phyloP scores from a whole-genome alignment of 2,888 invertebrate genomes.

The Andrena camellia region DNA sequence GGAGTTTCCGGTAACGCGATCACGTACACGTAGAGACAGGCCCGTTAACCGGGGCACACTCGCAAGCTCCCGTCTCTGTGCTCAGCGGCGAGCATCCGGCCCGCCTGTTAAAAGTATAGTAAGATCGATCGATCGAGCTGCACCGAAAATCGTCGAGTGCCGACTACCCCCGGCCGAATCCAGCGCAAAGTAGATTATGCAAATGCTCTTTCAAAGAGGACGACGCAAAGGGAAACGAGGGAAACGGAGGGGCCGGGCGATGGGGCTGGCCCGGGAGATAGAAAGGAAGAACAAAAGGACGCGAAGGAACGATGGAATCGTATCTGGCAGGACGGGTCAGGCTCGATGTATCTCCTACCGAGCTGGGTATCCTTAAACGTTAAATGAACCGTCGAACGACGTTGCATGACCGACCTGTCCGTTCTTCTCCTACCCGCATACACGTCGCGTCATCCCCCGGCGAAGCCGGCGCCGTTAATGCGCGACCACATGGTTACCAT shows the following conservation, averaged over 20 bases:
- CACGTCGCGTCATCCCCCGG: slow-evolving; percentile 17
- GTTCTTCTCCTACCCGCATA: slow-evolving; percentile 13
- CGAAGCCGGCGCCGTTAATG: slow-evolving; percentile 53
- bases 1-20: slow-evolving; percentile 25
- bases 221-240: slow-evolving; percentile 49
- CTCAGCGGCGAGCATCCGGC: slow-evolving; percentile 25
- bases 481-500: slow-evolving; percentile 52
- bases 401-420: slow-evolving; percentile 12
- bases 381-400: slow-evolving; percentile 54
- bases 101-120: slow-evolving; percentile 61
- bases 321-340: slow-evolving; percentile 41
- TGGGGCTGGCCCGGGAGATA: slow-evolving; percentile 13
- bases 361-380: slow-evolving; percentile 49
- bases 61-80: not conserved
- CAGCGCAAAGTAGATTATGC: slow-evolving; percentile 74
- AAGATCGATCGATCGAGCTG: slow-evolving; percentile 71
- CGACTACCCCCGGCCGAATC: slow-evolving; percentile 62
- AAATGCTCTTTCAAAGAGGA: slow-evolving; percentile 67
- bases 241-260: slow-evolving; percentile 35
- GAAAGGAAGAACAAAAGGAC: slow-evolving; percentile 39
- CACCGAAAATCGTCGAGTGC: slow-evolving; percentile 69
- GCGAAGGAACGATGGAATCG: slow-evolving; percentile 37
- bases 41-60: not conserved
- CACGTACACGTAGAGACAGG: slow-evolving; percentile 10
- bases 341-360: slow-evolving; percentile 25